Base-by-base conservation (phyloP, 2,888 invertebrate genomes). In the Eristalis tenax region DNA sequence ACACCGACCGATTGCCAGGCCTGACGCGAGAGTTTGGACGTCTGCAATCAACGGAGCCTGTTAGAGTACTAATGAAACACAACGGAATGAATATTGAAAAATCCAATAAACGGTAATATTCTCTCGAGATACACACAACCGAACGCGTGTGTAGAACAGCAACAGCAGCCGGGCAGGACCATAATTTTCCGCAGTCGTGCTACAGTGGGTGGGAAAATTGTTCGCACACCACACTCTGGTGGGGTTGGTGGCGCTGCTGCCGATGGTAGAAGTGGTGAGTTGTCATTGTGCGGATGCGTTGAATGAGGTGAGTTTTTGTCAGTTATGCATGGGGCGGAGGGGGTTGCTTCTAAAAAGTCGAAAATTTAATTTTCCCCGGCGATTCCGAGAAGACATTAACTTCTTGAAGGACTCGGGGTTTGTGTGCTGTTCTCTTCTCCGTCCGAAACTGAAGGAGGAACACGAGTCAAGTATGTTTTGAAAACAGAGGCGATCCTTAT, bases 31-130 rank as follows among this genome's bases (percentile, higher is more conserved):
- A 13, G 59, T 59, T 85, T 86, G 89, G 89, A 90, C 92, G 91
- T 92, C 92, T 91, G 91, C 91, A 91, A 91, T 91, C 90, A 90
- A 91, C 92, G 92, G 91, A 91, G 92, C 92, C 92, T 92, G 92
- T 91, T 90, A 91, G 91, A 91, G 90, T 90, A 92, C 92, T 92
- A 92, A 92, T 91, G 90, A 91, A 91, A 90, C 79, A 76, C 83
- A 76, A 87, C 77, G 23, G 73, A 83, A 83, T 87, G 83, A 87
- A 87, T 87, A 87, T 87, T 87, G 87, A 87, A 87, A 87, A 87
- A 83, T 87, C 87, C 83, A 87, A 83, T 87, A 87, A 87, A 87
- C 83, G 87, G 80, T 87, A 87, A 87, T 83, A 76, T 79, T 87
- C 87, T 87, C 83, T 83, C 63, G 87, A 76, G 83, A 83, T 87